phyloP scores from a whole-genome alignment of 1,140 invertebrate genomes.

The Pseudomyrmex cubaensis region DNA sequence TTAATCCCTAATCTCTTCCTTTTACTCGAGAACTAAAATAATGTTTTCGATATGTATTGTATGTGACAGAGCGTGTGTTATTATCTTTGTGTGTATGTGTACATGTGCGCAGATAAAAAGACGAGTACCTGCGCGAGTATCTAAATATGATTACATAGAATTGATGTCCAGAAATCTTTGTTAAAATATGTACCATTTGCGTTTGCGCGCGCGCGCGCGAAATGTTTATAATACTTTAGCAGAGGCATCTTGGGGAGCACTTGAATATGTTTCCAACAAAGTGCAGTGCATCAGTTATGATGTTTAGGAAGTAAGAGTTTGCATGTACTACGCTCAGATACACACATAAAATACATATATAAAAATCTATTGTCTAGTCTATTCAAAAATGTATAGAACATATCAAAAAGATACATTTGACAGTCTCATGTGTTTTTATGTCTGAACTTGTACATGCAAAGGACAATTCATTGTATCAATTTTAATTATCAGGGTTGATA shows the following conservation, averaged over 20 bases:
- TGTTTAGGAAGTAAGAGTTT: slow-evolving; percentile 12
- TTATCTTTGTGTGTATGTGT: slow-evolving; percentile 38
- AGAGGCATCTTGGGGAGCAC: slow-evolving; percentile 2
- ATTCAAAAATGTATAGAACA: neutral
- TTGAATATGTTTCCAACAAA: slow-evolving; percentile 38
- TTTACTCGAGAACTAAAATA: slow-evolving; percentile 7
- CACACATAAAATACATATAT: neutral
- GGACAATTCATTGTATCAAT: neutral
- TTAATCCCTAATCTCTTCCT: neutral
- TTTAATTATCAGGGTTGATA: slow-evolving; percentile 18
- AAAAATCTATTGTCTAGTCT: neutral
- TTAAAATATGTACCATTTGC: too few relatives aligned
- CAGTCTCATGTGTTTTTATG: neutral
- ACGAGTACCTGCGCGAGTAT: slow-evolving; percentile 6
- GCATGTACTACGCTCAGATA: slow-evolving; percentile 33
- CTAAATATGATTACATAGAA: neutral
- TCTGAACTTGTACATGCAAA: slow-evolving; percentile 37
- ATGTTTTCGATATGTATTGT: slow-evolving; percentile 20
- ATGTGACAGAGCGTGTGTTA: slow-evolving; percentile 62
- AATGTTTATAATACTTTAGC: neutral
- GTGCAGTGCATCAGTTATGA: slow-evolving; percentile 6
- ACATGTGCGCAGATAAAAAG: neutral
- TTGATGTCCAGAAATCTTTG: neutral
- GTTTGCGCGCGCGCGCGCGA: too few relatives aligned
- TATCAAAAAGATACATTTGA: neutral